Percentiles rank a stretch among this genome's conserved stretches.
phyloP scores from a whole-genome alignment of 1,140 invertebrate genomes.

The Aphidius ervi region DNA sequence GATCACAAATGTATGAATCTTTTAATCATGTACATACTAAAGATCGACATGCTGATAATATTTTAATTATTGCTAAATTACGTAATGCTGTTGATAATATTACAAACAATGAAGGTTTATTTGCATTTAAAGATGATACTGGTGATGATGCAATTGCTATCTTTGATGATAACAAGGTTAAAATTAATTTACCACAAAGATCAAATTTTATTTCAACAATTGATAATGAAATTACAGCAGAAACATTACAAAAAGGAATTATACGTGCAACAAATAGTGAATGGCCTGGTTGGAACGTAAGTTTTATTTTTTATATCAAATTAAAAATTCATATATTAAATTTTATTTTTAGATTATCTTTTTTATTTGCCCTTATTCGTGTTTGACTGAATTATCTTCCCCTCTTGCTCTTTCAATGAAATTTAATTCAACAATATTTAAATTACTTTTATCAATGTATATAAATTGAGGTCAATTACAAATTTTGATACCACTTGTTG shows the following conservation, averaged over 20 bases:
- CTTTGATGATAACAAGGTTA: constrained; percentile 34
- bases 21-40: constrained; percentile 58
- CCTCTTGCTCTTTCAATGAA: too few species aligned
- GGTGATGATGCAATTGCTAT: constrained; percentile 35
- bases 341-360: too few species aligned
- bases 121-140: constrained; percentile 41
- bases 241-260: constrained; percentile 31
- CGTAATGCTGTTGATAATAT: constrained; percentile 54
- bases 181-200: constrained; percentile 42
- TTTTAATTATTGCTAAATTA: constrained; percentile 58
- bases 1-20: constrained; percentile 54
- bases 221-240: constrained; percentile 30
- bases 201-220: constrained; percentile 34
- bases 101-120: constrained; percentile 50
- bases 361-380: too few species aligned
- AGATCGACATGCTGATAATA: constrained; percentile 55
- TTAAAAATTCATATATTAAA: too few species aligned
- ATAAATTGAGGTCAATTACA: too few species aligned
- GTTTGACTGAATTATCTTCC: too few species aligned
- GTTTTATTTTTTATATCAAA: constrained; percentile 21
- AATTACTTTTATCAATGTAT: too few species aligned
- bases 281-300: constrained; percentile 45
- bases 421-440: too few species aligned
- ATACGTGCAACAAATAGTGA: constrained; percentile 22
- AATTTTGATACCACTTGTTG: too few species aligned